These are phyloP conservation scores for Raja brachyura DNA, from an alignment of 2,113 vertebrate genomes.

Conservation along the genomic window DNA sequence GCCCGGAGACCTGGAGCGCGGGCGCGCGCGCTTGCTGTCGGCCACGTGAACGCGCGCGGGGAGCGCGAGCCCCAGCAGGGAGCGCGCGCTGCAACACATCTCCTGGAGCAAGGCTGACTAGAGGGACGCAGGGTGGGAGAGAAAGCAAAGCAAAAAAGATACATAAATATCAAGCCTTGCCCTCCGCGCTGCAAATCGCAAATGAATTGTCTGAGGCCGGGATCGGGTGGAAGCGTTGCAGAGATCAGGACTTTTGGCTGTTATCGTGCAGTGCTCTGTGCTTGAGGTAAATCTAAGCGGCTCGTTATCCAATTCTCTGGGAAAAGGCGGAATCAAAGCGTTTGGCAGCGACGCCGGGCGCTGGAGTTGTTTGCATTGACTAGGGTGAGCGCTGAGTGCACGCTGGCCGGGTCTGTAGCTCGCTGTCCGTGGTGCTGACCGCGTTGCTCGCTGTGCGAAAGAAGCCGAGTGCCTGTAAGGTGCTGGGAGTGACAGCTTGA, in stretches of 20 bases:
- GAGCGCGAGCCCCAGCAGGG: background rate
- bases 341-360: too few species aligned
- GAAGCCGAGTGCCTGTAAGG: background rate
- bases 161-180: background rate
- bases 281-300: slow-evolving; percentile 11
- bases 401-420: background rate
- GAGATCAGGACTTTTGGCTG: background rate
- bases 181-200: background rate
- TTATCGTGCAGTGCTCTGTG: background rate
- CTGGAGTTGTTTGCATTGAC: background rate
- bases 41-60: background rate
- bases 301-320: background rate
- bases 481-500: background rate
- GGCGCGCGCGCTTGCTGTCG: background rate
- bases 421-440: slow-evolving; percentile 54
- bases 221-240: background rate
- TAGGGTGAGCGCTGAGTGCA: too few species aligned
- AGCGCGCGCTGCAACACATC: background rate
- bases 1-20: background rate
- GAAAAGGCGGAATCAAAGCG: background rate
- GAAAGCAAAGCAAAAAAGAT: background rate
- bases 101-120: background rate
- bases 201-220: slow-evolving; percentile 34
- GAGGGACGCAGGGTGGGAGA: background rate
- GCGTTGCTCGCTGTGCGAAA: background rate